A percentile compares a stretch with the other conserved stretches of the same genome.
Evolutionary conservation across 2,113 vertebrate species (phyloP).

Genomic region (Osmerus eperlanus): DNA sequence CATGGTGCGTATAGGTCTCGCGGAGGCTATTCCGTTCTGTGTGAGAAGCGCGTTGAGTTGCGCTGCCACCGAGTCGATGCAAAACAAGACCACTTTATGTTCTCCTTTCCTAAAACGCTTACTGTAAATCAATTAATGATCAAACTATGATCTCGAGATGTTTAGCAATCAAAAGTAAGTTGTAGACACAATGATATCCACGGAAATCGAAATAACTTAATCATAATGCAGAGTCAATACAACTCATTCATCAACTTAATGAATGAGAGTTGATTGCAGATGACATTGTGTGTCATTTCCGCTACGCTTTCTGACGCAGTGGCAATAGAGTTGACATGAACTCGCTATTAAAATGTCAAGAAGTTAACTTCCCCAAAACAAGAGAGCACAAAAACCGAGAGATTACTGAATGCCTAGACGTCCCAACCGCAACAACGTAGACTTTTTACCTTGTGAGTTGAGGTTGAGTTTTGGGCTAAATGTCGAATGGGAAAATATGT

Average conservation of each 20-base stretch:
- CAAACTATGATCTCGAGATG: too few relatives aligned
- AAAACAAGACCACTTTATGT: not conserved
- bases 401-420: too few relatives aligned
- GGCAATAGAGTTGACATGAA: not conserved
- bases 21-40: not conserved
- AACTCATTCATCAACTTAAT: slow-evolving; percentile 2
- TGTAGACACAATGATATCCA: too few relatives aligned
- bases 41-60: not conserved
- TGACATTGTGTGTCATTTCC: not conserved
- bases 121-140: too few relatives aligned
- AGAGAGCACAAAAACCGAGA: not conserved
- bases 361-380: not conserved
- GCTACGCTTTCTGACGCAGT: slow-evolving; percentile 18
- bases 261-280: slow-evolving; percentile 46
- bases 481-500: not conserved
- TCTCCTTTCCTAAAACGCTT: not conserved
- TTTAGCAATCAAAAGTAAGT: too few relatives aligned
- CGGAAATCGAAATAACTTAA: too few relatives aligned
- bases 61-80: too few relatives aligned
- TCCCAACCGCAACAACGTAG: not conserved
- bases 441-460: not conserved
- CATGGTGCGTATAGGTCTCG: slow-evolving; percentile 59
- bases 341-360: not conserved
- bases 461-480: not conserved
- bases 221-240: too few relatives aligned